A percentile compares a stretch with the other conserved stretches of the same genome.
Evolutionary conservation across 92 coral and sea anemone species (phyloP).

Genomic region (Ricordea florida): DNA sequence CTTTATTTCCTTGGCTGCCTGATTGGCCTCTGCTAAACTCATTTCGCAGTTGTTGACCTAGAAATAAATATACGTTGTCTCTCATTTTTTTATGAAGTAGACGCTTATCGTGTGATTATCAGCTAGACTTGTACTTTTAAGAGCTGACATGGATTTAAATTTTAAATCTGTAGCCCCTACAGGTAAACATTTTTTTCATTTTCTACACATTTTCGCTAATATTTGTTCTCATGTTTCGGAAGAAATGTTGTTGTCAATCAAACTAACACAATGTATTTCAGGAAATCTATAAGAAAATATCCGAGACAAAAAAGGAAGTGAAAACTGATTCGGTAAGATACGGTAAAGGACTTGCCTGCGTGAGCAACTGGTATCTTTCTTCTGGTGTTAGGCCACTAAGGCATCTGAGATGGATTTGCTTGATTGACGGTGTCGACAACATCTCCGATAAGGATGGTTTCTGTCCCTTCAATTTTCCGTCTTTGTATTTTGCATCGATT

Average conservation of each 20-base stretch:
- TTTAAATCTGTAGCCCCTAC: no score
- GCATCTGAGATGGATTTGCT: constrained; percentile 6
- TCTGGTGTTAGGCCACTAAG: background rate
- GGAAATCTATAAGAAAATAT: no score
- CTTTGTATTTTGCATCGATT: background rate
- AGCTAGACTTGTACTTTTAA: no score
- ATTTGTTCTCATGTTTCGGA: no score
- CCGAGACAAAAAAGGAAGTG: background rate
- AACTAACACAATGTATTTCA: no score
- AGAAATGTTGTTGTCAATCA: no score
- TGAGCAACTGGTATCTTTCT: background rate
- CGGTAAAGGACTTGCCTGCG: background rate
- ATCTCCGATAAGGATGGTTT: background rate
- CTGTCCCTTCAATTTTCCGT: background rate
- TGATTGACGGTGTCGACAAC: background rate
- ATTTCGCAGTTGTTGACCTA: background rate
- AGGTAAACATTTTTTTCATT: no score
- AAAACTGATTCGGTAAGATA: background rate
- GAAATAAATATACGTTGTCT: background rate
- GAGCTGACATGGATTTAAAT: no score
- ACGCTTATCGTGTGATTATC: no score
- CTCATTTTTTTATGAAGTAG: no score
- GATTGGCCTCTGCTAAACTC: background rate
- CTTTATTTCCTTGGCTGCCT: background rate
- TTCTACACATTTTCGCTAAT: no score